Conservation (phyloP, 2,888 invertebrate species). For the Frankliniella fusca region DNA sequence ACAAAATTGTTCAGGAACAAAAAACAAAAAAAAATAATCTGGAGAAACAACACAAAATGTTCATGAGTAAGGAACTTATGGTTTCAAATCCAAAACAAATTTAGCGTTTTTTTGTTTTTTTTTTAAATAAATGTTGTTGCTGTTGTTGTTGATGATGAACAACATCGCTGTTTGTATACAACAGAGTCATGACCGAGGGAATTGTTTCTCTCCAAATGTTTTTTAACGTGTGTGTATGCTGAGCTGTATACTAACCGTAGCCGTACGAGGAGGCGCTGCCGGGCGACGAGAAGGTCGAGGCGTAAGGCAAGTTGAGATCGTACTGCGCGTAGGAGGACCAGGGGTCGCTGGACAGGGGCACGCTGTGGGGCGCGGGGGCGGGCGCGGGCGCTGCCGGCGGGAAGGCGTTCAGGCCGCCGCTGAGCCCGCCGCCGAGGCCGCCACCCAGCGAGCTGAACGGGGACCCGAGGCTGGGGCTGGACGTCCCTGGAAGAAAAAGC, state of each 20-base stretch:
- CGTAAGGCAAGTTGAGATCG: constrained; percentile 44
- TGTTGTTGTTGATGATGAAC: no score
- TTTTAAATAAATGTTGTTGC: no score
- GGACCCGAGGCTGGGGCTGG: constrained; percentile 15
- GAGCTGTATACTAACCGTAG: neutral
- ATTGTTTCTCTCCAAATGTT: no score
- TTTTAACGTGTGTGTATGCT: no score
- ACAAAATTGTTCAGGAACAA: no score
- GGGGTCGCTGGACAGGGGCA: constrained; percentile 27
- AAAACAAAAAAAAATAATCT: no score
- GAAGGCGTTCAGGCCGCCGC: constrained; percentile 61
- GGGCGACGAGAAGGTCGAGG: constrained; percentile 43
- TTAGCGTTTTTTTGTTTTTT: no score
- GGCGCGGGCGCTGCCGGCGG: constrained; percentile 56
- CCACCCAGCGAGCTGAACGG: constrained; percentile 15
- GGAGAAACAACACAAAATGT: no score
- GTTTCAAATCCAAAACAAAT: no score
- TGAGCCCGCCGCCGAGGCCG: constrained; percentile 47
- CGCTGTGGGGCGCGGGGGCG: constrained; percentile 50
- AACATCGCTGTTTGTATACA: no score
- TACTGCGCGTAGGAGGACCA: constrained; percentile 55
- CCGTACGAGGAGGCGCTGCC: constrained; percentile 45
- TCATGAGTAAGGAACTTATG: no score
- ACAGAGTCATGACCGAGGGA: no score
- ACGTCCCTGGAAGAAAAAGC: constrained; percentile 34